Conservation (phyloP, 2,888 invertebrate species). For the Luperina nickerlii region DNA sequence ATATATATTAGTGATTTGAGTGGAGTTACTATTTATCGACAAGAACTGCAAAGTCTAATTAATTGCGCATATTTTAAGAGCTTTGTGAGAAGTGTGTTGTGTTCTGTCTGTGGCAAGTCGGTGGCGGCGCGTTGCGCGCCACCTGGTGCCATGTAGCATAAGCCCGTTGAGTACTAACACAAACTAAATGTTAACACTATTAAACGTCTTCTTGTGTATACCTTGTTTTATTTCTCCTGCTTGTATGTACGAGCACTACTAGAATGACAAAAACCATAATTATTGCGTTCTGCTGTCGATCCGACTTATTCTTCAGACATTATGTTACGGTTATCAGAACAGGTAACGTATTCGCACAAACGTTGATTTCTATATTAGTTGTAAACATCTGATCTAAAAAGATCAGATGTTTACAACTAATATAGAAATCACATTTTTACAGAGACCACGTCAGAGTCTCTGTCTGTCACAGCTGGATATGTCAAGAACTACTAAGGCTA, state of each 20-base stretch:
- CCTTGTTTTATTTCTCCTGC: conserved; percentile 21
- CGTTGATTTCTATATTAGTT: too few relatives aligned
- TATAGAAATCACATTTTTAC: too few relatives aligned
- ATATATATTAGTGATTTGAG: not conserved
- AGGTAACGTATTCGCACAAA: too few relatives aligned
- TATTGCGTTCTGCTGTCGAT: not conserved
- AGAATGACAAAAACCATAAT: not conserved
- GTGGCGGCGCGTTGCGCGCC: conserved; percentile 27
- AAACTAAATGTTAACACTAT: conserved; percentile 75
- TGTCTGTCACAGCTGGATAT: too few relatives aligned
- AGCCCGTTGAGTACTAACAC: conserved; percentile 60
- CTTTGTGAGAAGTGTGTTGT: too few relatives aligned
- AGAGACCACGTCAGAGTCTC: too few relatives aligned
- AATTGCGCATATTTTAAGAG: not conserved
- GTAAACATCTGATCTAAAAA: too few relatives aligned
- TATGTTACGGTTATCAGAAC: not conserved
- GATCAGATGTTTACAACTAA: too few relatives aligned
- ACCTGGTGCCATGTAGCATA: conserved; percentile 68
- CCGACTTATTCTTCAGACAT: not conserved
- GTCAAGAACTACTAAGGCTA: too few relatives aligned
- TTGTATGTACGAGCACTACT: not conserved
- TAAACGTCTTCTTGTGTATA: conserved; percentile 76
- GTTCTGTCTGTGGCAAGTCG: not conserved
- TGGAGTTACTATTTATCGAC: not conserved
- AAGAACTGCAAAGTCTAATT: not conserved